These are phyloP conservation scores for Caenorhabditis inopinata DNA, from an alignment of 1,140 invertebrate genomes.

Conservation along the genomic window DNA sequence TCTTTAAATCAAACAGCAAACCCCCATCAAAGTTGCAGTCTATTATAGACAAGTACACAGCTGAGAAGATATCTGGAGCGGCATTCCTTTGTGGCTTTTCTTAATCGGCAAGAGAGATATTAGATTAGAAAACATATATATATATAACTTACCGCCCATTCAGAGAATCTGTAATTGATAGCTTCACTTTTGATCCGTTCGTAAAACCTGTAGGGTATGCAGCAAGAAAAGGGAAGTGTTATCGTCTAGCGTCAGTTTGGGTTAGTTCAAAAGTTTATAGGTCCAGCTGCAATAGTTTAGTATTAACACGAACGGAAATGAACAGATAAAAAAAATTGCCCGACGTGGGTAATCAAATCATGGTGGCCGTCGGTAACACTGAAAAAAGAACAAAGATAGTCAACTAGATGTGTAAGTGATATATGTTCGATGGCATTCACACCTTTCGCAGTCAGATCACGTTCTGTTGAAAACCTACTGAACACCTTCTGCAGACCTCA, in stretches of 20 bases:
- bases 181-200: conserved; percentile 25
- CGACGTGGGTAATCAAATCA: neutral
- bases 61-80: neutral
- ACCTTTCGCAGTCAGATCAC: conserved; percentile 6
- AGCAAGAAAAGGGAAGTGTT: neutral
- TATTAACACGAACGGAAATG: neutral
- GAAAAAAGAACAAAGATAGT: neutral
- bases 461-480: conserved; percentile 29
- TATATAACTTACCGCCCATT: conserved; percentile 29
- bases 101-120: neutral
- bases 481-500: neutral
- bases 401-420: neutral
- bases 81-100: conserved; percentile 4
- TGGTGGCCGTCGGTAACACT: neutral
- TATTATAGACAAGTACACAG: neutral
- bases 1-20: conserved; percentile 5
- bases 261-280: conserved; percentile 21
- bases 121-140: conserved; percentile 22
- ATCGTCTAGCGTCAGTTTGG: neutral
- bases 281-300: neutral
- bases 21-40: neutral
- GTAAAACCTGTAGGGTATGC: conserved; percentile 12
- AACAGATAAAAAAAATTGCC: neutral
- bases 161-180: conserved; percentile 9
- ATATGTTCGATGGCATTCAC: conserved; percentile 18